Evolutionary conservation across 2,888 invertebrate genomes (phyloP), one percentile per base, ranked within the genome.

Genomic region (Agrotis puta): DNA sequence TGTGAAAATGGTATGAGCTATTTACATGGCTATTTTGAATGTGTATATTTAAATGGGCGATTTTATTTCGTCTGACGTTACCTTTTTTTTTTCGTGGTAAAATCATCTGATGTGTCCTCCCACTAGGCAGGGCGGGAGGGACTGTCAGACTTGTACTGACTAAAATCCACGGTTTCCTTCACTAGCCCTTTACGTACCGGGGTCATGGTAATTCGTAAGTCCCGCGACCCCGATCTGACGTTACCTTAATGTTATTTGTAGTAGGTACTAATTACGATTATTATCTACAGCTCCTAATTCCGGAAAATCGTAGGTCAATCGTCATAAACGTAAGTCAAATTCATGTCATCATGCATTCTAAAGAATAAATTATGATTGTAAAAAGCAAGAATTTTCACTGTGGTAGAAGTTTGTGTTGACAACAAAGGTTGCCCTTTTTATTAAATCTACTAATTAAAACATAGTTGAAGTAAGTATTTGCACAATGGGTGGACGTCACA

Each of bases 1-100:
- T 84, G 79, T 64, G 63, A 74, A 77, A 77, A 77, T 64, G 24
- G 56, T 61, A 58, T 27, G 63, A n/a, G 48, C n/a, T 11, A 9
- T 20, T 62, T 43, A 65, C 73, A 57, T 58, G 50, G 27, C 68
- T 48, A 67, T n/a, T 71, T 61, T 48, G 7, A 53, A 62, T 33
- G 16, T 54, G 33, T 47, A 24, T 70, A n/a, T 67, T 50, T 33
- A 59, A 59, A 64, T 67, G 18, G 16, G 24, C 33, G 16, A 3
- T 45, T 13, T 27, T 61, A 3, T 22, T 13, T 51, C 11, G n/a
- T 51, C 11, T 0, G 18, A 3, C 20, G 11, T 27, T 47, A 27
- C 4, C n/a, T 57, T 13, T n/a, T n/a, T n/a, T n/a, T n/a, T n/a
- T n/a, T n/a, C n/a, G n/a, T n/a, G n/a, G n/a, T n/a, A n/a, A n/a